phyloP scores from a whole-genome alignment of 2,888 invertebrate genomes.

The Thalpophila matura region DNA sequence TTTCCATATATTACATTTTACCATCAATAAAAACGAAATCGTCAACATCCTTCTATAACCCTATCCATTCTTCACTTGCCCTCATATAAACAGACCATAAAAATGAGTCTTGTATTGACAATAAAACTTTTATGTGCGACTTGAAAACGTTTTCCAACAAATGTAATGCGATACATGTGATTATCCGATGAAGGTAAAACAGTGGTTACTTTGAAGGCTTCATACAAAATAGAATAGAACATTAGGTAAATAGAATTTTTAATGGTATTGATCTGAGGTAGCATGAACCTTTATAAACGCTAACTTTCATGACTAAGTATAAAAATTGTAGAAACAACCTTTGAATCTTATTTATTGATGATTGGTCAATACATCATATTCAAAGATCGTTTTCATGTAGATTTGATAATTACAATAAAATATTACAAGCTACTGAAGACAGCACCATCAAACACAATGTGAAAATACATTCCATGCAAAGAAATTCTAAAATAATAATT shows the following conservation, averaged over 20 bases:
- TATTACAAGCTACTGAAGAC: background rate
- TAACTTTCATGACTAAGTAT: no score
- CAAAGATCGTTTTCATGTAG: background rate
- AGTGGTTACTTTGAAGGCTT: conserved; percentile 51
- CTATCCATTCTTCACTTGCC: conserved; percentile 74
- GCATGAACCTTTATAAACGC: background rate
- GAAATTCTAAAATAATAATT: conserved; percentile 24
- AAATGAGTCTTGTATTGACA: conserved; percentile 84
- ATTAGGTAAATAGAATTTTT: conserved; percentile 22
- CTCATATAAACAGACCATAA: conserved; percentile 86
- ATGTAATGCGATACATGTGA: conserved; percentile 59
- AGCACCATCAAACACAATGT: background rate
- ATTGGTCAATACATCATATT: no score
- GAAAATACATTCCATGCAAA: conserved; percentile 10
- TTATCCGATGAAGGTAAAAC: conserved; percentile 46
- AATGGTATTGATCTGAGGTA: conserved; percentile 8
- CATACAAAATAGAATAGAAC: conserved; percentile 27
- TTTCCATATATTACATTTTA: conserved; percentile 61
- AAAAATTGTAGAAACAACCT: no score
- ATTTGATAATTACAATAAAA: background rate
- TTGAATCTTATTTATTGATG: no score
- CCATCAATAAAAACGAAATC: conserved; percentile 72
- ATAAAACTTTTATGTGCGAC: conserved; percentile 82
- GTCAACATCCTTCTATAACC: conserved; percentile 75
- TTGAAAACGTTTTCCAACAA: conserved; percentile 71